These are phyloP conservation scores for Anas platyrhynchos DNA, from an alignment of 2,113 vertebrate species.

Conservation along the genomic window DNA sequence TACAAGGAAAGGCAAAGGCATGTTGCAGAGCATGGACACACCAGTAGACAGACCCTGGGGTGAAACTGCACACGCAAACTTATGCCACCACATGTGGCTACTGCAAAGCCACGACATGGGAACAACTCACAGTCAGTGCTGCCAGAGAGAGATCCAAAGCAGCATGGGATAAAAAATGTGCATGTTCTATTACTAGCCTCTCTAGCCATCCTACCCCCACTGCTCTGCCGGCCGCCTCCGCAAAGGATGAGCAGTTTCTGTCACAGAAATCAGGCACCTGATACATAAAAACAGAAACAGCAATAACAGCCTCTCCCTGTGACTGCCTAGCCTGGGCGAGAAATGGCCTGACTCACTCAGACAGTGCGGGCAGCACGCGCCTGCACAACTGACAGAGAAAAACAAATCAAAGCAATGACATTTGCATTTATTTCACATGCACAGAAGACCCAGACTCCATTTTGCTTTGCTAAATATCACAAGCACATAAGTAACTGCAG, in stretches of 20 bases:
- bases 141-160: neutral
- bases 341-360: neutral
- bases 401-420: neutral
- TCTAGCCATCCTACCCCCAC: neutral
- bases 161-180: neutral
- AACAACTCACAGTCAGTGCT: neutral
- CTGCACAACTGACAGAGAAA: neutral
- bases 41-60: neutral
- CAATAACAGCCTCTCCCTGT: neutral
- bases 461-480: neutral
- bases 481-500: neutral
- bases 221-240: neutral
- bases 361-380: rapidly evolving
- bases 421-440: neutral
- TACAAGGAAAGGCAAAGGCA: neutral
- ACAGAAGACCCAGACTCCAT: neutral
- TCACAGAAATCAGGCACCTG: slow-evolving; percentile 8
- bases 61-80: neutral
- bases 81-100: neutral
- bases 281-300: slow-evolving; percentile 8
- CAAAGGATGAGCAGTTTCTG: neutral
- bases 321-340: neutral
- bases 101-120: neutral
- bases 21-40: neutral
- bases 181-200: neutral